Evolutionary conservation across 2,797 vertebrate species (phyloP), one percentile per base, ranked within the genome.

Genomic region (Bradypodion ventrale): DNA sequence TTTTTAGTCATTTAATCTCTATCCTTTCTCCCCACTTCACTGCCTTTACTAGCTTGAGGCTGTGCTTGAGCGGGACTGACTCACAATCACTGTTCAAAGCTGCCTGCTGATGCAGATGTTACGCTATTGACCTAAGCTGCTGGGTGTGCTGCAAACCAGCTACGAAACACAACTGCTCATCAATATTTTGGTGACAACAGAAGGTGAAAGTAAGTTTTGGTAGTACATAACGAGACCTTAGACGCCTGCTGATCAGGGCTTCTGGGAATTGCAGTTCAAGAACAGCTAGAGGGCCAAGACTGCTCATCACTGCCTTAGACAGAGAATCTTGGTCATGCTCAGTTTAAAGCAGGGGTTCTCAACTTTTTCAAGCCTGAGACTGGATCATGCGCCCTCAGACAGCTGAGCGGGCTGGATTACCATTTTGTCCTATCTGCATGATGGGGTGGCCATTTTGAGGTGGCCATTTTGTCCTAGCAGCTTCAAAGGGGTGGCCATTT

Each of bases 1-100:
- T 1, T 0, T 1, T 49, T 35, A 32, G 63, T 27, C 29, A 0
- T 2, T 76, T 10, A 21, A 12, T 0, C 0, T 35, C n/a, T 25
- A 3, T 63, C n/a, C 27, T 4, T 29, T 70, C 9, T 19, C 32
- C 70, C 32, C 7, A 12, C 6, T 23, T 5, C 35, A 1, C n/a
- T 21, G 13, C 4, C 5, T 46, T 49, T 5, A 1, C 6, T 56
- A 42, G 32, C 29, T n/a, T 1, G 12, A 80, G 69, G 35, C 69
- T 44, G 29, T 16, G 29, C 35, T 13, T 60, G 80, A 81, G 25
- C 15, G 12, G 6, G 16, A 1, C 56, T 46, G 80, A 75, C 70
- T 74, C 80, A 44, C 59, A 60, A 27, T 25, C 32, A 5, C 32
- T 82, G 21, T 65, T 32, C 1, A 40, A 37, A 56, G n/a, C n/a